Percentiles rank a stretch among this genome's conserved stretches.
Evolutionary conservation across 2,113 vertebrate genomes (phyloP).

Genomic region (Gambusia holbrooki): DNA sequence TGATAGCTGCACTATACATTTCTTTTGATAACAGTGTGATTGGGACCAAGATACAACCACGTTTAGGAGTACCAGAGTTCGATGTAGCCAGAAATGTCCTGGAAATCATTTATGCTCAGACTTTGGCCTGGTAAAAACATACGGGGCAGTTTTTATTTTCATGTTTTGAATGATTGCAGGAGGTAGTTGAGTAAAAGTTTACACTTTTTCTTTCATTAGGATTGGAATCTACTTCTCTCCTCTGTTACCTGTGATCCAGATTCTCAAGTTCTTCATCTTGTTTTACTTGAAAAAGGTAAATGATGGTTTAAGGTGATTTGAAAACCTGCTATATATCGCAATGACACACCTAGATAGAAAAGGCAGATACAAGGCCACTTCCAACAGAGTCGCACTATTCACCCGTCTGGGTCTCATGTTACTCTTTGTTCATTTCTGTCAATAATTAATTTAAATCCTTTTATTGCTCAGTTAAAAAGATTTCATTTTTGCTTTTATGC

Average conservation of each 20-base stretch:
- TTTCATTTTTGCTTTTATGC: constrained; percentile 20
- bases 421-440: constrained; percentile 45
- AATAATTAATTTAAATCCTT: constrained; percentile 61
- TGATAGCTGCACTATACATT: not conserved
- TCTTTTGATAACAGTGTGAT: constrained; percentile 80
- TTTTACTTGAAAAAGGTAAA: constrained; percentile 95
- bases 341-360: not conserved
- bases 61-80: constrained; percentile 88
- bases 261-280: constrained; percentile 85
- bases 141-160: not conserved
- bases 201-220: constrained; percentile 75
- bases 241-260: constrained; percentile 91
- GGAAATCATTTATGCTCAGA: constrained; percentile 93
- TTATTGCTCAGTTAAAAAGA: constrained; percentile 15
- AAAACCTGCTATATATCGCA: not conserved
- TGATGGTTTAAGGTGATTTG: not conserved
- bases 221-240: constrained; percentile 95
- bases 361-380: constrained; percentile 1
- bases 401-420: constrained; percentile 39
- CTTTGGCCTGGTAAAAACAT: constrained; percentile 86
- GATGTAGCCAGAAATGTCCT: constrained; percentile 93
- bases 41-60: constrained; percentile 77
- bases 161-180: not conserved
- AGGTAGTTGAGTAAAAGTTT: not conserved
- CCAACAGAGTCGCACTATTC: not conserved